Percentiles rank a stretch among this genome's conserved stretches.
Conservation (phyloP, 2,888 invertebrate genomes). For the Empis livida region DNA sequence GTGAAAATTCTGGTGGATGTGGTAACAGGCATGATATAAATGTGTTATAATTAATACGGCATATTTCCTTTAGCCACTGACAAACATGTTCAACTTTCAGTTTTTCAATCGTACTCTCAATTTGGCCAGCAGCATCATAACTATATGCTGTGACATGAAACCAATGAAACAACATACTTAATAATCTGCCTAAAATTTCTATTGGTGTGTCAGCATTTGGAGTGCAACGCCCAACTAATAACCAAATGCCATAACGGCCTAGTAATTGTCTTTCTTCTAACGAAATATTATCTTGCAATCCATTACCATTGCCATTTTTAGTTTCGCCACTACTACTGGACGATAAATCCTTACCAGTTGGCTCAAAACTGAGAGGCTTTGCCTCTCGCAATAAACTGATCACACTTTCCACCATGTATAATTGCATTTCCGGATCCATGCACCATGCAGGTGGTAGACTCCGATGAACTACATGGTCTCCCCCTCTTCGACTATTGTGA, state of each 20-base stretch:
- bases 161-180: slow-evolving; percentile 98
- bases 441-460: slow-evolving; percentile 77
- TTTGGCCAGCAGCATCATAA: slow-evolving; percentile 62
- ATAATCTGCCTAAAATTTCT: slow-evolving; percentile 74
- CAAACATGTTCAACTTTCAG: slow-evolving; percentile 87
- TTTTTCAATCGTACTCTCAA: slow-evolving; percentile 79
- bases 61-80: slow-evolving; percentile 77
- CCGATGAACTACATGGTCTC: slow-evolving; percentile 82
- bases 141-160: slow-evolving; percentile 96
- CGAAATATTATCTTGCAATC: slow-evolving; percentile 50
- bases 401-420: slow-evolving; percentile 87
- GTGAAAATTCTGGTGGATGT: slow-evolving; percentile 89
- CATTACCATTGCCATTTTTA: slow-evolving; percentile 30
- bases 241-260: slow-evolving; percentile 93
- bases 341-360: slow-evolving; percentile 35
- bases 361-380: slow-evolving; percentile 60
- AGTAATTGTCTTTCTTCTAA: slow-evolving; percentile 80
- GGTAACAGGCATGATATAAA: slow-evolving; percentile 90
- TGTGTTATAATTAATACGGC: slow-evolving; percentile 63
- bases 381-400: slow-evolving; percentile 88
- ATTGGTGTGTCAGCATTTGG: slow-evolving; percentile 64
- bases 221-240: slow-evolving; percentile 85
- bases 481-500: slow-evolving; percentile 75
- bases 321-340: slow-evolving; percentile 25
- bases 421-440: slow-evolving; percentile 82